Percentiles rank a stretch among this genome's conserved stretches.
Conservation (phyloP, 1,140 invertebrate species). For the Stenopsyche tienmushanensis region DNA sequence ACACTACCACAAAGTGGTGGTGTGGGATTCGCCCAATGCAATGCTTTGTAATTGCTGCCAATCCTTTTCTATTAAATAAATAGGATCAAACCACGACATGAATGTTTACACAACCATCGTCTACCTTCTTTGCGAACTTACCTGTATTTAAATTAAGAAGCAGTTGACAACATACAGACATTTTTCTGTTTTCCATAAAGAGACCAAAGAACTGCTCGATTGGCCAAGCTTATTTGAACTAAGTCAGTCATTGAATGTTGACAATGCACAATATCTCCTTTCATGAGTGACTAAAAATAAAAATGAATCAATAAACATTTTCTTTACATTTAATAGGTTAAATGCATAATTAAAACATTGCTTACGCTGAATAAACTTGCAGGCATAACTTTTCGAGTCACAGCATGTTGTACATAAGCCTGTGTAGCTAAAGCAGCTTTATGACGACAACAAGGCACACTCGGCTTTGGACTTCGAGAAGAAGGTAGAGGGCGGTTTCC, state of each 20-base stretch:
- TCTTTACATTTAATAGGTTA: neutral
- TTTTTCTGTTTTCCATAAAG: constrained; percentile 83
- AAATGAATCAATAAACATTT: constrained; percentile 1
- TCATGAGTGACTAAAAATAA: constrained; percentile 76
- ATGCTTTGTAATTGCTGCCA: no score
- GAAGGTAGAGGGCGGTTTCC: constrained; percentile 45
- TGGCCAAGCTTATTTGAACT: constrained; percentile 72
- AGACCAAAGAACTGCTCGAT: constrained; percentile 82
- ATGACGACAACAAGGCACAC: constrained; percentile 47
- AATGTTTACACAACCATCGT: no score
- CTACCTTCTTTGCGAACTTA: constrained; percentile 40
- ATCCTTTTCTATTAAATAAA: neutral
- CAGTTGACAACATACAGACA: constrained; percentile 75
- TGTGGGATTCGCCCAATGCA: no score
- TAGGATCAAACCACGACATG: no score
- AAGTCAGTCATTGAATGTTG: constrained; percentile 80
- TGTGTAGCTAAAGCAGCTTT: constrained; percentile 45
- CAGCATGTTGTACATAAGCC: constrained; percentile 36
- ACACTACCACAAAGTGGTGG: no score
- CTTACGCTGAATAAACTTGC: constrained; percentile 23
- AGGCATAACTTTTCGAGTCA: constrained; percentile 28
- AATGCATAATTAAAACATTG: neutral
- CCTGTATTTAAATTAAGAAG: constrained; percentile 70
- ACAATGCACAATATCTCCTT: constrained; percentile 83
- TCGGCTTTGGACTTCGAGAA: constrained; percentile 43